Base-by-base conservation (phyloP, 2,113 vertebrate species). In the Phalacrocorax pelagicus region DNA sequence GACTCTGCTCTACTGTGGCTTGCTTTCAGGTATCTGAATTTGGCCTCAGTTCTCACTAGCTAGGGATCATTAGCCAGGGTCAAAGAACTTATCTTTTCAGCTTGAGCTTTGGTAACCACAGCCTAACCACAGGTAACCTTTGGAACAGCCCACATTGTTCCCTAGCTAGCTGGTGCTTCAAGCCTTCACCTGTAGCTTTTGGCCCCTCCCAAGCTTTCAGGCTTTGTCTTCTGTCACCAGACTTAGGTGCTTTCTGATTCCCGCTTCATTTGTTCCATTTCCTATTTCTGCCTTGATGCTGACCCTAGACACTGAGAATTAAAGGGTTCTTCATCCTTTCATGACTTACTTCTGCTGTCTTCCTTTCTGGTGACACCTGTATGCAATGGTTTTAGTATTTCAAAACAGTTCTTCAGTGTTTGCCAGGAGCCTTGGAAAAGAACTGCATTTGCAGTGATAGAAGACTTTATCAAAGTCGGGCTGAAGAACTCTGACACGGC, bases 101-200 rank as follows among this genome's bases (percentile, higher is more conserved):
- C 54, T 47, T 77, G 54, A 46, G 71, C 58, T 93, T 63, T 75
- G 40, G 44, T 88, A 90, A 85, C 81, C 78, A 79, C 69, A 91
- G 54, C 32, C 42, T 81, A 93, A 90, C 88, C 81, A 93, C 70
- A 82, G 82, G 79, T 93, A 95, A 90, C 67, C 30, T 95, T 52
- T 80, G 62, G 57, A 86, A 75, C 49, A 93, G 74, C 36, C 79
- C 79, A 86, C 54, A 24, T 82, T 92, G 82, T 86, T 94, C 49
- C 44, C 17, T 40, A 80, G n/a, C 62, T 88, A 82, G 58, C 54
- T 77, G 79, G 51, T 92, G 36, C 85, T 93, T 88, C 58, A 51
- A 57, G 58, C 26, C 70, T 69, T 79, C 49, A 58, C 49, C 78
- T 44, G 55, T 21, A 70, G 59, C 11, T 89, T 82, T 92, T 86